Conservation (phyloP, 2,113 vertebrate genomes). For the Pelodiscus sinensis region DNA sequence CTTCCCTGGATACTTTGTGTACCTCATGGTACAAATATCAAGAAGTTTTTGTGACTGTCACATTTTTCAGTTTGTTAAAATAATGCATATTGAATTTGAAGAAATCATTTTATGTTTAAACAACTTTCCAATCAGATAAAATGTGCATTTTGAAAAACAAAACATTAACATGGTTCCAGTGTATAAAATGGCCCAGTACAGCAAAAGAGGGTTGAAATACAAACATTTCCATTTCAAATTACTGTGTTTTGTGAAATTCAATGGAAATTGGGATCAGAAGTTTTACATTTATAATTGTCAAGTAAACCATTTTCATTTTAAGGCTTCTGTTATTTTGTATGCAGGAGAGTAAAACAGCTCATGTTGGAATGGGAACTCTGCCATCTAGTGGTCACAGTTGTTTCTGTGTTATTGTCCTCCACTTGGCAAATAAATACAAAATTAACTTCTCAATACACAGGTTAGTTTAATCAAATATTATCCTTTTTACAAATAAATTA, state of each 20-base stretch:
- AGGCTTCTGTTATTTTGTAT: not conserved
- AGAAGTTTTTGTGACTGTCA: not conserved
- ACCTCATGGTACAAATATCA: not conserved
- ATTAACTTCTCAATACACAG: fast-evolving
- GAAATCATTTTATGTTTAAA: conserved; percentile 11
- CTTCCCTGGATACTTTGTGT: not conserved
- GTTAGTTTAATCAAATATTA: not conserved
- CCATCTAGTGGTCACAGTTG: conserved; percentile 72
- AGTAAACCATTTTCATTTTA: conserved; percentile 33
- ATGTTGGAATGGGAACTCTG: conserved; percentile 77
- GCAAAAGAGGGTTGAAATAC: not conserved
- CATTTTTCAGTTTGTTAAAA: conserved; percentile 15
- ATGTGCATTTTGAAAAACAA: not conserved
- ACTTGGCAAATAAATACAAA: not conserved
- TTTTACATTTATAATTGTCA: conserved; percentile 24
- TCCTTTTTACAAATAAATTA: not conserved
- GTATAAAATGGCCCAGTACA: not conserved
- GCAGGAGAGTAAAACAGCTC: fast-evolving
- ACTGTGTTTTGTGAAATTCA: conserved; percentile 12
- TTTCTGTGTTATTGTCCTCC: not conserved
- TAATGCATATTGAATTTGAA: conserved; percentile 1
- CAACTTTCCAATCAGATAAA: not conserved
- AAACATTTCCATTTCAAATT: not conserved
- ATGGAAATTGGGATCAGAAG: conserved; percentile 38
- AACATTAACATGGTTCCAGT: not conserved